Base-by-base conservation (phyloP, 2,797 vertebrate genomes). In the Lepidocolaptes lacrymiger region DNA sequence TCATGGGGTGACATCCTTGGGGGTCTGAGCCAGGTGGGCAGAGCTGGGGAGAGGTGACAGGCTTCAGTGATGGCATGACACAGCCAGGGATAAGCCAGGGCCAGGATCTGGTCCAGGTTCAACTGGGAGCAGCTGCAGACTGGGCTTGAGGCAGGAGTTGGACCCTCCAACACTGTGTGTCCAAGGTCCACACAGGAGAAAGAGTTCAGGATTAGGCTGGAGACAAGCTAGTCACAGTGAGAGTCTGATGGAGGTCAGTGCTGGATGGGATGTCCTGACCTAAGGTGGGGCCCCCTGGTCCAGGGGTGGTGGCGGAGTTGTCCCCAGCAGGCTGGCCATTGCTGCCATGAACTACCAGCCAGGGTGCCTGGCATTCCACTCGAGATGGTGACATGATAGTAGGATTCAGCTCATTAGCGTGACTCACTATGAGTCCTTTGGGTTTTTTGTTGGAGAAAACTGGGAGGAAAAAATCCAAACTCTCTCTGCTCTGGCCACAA, bases 71-170 rank as follows among this genome's bases (percentile, higher is more conserved):
- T 12, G 8, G 14, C 28, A 22, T 2, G 4, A 34, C 11, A 12
- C 0, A 2, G 7, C 12, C 3, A 0, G 34, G 30, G 6, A 5
- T 28, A 17, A 76, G 27, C 19, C 12, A 46, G 41, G 48, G 46
- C 61, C 39, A 44, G 12, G 14, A 22, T 8, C 49, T 2, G 0
- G 19, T 22, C 2, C 0, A 28, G 27, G 5, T 71, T 36, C 28
- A 52, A 3, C 10, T 5, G 15, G 16, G 10, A 75, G 49, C 34
- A 61, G 20, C 37, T 81, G 26, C 12, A 68, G 26, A 68, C 0
- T 3, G 7, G 12, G 18, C 16, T 66, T 46, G 30, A 76, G 36
- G 16, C 37, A 27, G 43, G 36, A 51, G 26, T 1, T 51, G 52
- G 12, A 58, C 11, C 7, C 8, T 39, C 17, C 39, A 73, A 23